Evolutionary conservation across 2,113 vertebrate species (phyloP).

Genomic region (Oostethus manadensis): DNA sequence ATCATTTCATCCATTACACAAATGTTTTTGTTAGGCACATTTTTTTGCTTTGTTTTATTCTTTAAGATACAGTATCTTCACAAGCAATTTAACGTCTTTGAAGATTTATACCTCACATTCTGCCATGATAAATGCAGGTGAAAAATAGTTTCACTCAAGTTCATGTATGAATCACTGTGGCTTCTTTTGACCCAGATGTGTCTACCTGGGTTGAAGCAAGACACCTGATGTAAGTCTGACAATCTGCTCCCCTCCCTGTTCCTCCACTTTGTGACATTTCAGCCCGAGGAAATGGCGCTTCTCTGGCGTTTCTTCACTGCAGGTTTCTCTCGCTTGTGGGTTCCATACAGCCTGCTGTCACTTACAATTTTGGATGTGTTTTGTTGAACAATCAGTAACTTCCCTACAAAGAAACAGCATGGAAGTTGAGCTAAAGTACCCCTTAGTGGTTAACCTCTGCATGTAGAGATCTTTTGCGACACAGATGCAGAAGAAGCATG

Average conservation of each 20-base stretch:
- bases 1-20: background rate
- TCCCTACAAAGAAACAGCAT: slow-evolving; percentile 37
- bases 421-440: slow-evolving; percentile 20
- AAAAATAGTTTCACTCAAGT: slow-evolving; percentile 2
- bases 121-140: background rate
- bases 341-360: slow-evolving; percentile 55
- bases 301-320: slow-evolving; percentile 66
- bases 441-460: slow-evolving; percentile 41
- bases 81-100: slow-evolving; percentile 1
- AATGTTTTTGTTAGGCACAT: background rate
- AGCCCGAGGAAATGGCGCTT: slow-evolving; percentile 57
- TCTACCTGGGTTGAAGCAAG: slow-evolving; percentile 38
- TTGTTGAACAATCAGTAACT: slow-evolving; percentile 43
- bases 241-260: slow-evolving; percentile 17
- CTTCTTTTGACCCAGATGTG: slow-evolving; percentile 29
- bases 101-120: background rate
- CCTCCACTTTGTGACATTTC: slow-evolving; percentile 64
- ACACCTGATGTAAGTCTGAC: slow-evolving; percentile 18
- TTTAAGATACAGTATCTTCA: background rate
- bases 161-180: slow-evolving; percentile 17
- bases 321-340: slow-evolving; percentile 46
- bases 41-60: background rate
- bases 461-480: slow-evolving; percentile 9
- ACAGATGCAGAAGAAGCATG: slow-evolving; percentile 20
- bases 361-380: slow-evolving; percentile 55